phyloP scores from a whole-genome alignment of 2,113 vertebrate genomes.

The Serinus canaria region DNA sequence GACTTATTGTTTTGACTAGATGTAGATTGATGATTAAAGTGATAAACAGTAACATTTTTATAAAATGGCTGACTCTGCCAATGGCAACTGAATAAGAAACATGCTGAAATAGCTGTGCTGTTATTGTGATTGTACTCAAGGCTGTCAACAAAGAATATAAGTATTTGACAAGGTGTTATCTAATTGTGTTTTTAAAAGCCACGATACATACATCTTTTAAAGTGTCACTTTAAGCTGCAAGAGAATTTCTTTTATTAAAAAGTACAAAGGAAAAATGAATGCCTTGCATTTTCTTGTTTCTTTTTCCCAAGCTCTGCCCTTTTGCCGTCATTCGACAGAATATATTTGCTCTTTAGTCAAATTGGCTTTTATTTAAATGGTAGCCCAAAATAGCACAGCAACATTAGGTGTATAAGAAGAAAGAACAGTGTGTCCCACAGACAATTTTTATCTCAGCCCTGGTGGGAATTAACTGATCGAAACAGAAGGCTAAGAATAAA shows the following conservation, averaged over 20 bases:
- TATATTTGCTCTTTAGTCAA: constrained; percentile 82
- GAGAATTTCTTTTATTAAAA: constrained; percentile 81
- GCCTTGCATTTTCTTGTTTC: constrained; percentile 75
- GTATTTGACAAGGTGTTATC: constrained; percentile 90
- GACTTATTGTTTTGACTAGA: constrained; percentile 84
- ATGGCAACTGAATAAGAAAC: constrained; percentile 78
- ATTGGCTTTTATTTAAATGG: constrained; percentile 81
- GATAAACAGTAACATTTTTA: constrained; percentile 80
- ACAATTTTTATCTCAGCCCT: constrained; percentile 58
- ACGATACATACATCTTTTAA: constrained; percentile 84
- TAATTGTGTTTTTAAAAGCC: constrained; percentile 90
- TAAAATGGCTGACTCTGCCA: constrained; percentile 84
- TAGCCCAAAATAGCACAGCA: constrained; percentile 76
- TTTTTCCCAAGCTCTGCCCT: constrained; percentile 73
- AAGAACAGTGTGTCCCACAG: constrained; percentile 69
- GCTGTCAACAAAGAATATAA: constrained; percentile 85
- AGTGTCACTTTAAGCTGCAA: constrained; percentile 78
- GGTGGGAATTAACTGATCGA: constrained; percentile 54
- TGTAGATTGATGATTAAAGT: constrained; percentile 81
- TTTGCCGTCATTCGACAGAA: constrained; percentile 70
- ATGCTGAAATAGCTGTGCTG: constrained; percentile 75
- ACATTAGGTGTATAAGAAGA: constrained; percentile 69
- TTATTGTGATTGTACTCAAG: constrained; percentile 75
- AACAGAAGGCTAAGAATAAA: constrained; percentile 60
- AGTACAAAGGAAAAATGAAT: constrained; percentile 80